These are phyloP conservation scores for Ceratothoa steindachneri DNA, from an alignment of 2,888 invertebrate species.

Conservation along the genomic window DNA sequence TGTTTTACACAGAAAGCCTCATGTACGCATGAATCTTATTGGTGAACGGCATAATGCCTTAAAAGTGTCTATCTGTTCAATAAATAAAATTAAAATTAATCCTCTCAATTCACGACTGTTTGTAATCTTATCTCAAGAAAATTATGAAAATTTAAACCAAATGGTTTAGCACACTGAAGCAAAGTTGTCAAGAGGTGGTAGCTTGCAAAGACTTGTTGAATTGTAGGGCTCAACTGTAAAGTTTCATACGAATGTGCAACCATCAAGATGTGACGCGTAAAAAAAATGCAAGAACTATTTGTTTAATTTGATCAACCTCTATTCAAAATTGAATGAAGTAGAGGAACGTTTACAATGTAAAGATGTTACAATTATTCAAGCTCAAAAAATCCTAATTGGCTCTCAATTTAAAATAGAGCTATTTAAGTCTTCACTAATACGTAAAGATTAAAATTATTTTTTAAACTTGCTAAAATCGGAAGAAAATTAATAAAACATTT, in stretches of 20 bases:
- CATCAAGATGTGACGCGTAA: constrained; percentile 20
- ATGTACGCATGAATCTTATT: constrained; percentile 19
- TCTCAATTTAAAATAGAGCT: constrained; percentile 16
- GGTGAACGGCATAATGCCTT: constrained; percentile 19
- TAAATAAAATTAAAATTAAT: constrained; percentile 22
- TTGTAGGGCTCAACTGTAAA: constrained; percentile 21
- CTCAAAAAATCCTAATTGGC: constrained; percentile 20
- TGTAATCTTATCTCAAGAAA: constrained; percentile 18
- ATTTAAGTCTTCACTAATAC: constrained; percentile 25
- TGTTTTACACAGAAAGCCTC: constrained; percentile 24
- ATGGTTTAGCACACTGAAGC: constrained; percentile 18
- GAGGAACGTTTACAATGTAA: constrained; percentile 20
- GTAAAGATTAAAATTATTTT: constrained; percentile 23
- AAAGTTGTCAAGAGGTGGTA: constrained; percentile 20
- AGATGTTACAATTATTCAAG: constrained; percentile 28
- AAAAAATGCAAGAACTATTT: constrained; percentile 19
- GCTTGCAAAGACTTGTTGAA: constrained; percentile 27
- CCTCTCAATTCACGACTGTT: constrained; percentile 21
- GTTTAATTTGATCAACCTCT: constrained; percentile 20
- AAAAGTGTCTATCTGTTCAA: constrained; percentile 19
- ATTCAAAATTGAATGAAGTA: constrained; percentile 21
- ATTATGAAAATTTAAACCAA: constrained; percentile 13
- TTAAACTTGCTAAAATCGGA: constrained; percentile 21
- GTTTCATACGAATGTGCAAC: constrained; percentile 18
- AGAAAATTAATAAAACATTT: constrained; percentile 18